Evolutionary conservation across 2,797 vertebrate species (phyloP).

Genomic region (Diplodus puntazzo): DNA sequence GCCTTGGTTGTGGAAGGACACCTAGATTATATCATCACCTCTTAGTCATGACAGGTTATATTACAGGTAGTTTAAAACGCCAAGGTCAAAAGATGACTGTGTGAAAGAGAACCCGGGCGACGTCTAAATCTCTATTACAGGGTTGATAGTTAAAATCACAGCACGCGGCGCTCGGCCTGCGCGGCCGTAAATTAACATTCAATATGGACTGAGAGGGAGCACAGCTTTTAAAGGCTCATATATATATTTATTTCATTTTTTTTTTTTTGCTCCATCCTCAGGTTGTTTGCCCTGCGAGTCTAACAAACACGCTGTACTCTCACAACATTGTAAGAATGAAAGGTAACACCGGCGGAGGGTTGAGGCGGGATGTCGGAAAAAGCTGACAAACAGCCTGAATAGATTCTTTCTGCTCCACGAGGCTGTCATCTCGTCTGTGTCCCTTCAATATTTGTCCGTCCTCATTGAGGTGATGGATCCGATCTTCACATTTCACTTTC

Average conservation of each 20-base stretch:
- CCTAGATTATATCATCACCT: slow-evolving; percentile 82
- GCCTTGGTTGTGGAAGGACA: slow-evolving; percentile 71
- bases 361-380: slow-evolving; percentile 41
- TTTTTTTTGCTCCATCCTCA: slow-evolving; percentile 10
- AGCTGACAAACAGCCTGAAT: slow-evolving; percentile 51
- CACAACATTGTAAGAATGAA: slow-evolving; percentile 45
- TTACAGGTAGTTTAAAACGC: slow-evolving; percentile 76
- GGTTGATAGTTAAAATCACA: slow-evolving; percentile 70
- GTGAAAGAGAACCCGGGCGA: slow-evolving; percentile 55
- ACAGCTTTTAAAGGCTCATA: slow-evolving; percentile 20
- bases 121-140: slow-evolving; percentile 66
- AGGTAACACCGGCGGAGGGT: slow-evolving; percentile 19
- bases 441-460: slow-evolving; percentile 76
- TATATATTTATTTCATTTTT: neutral
- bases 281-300: slow-evolving; percentile 17
- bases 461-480: slow-evolving; percentile 73
- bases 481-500: slow-evolving; percentile 51
- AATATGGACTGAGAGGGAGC: slow-evolving; percentile 29
- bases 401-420: slow-evolving; percentile 68
- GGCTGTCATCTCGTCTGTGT: slow-evolving; percentile 62
- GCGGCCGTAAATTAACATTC: slow-evolving; percentile 59
- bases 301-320: slow-evolving; percentile 25
- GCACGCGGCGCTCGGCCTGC: slow-evolving; percentile 17
- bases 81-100: slow-evolving; percentile 77
- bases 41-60: slow-evolving; percentile 83